Base-by-base conservation (phyloP, 1,140 invertebrate species). In the Piezodorus guildinii region DNA sequence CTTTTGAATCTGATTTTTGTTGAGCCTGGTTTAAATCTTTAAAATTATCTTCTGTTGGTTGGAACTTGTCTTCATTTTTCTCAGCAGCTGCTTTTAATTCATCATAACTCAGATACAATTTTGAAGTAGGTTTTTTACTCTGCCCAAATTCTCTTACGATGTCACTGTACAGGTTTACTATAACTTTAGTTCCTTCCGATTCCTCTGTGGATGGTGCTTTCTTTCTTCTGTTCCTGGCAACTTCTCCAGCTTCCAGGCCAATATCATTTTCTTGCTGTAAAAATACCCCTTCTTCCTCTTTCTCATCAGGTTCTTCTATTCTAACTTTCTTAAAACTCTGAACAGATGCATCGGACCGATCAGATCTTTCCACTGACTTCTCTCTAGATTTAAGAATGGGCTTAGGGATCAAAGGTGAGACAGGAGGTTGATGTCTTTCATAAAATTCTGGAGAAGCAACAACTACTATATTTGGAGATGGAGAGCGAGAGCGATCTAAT, bases 151-250 rank as follows among this genome's bases (percentile, higher is more conserved):
- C 83, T 65, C 81, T 82, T 2, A 90, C 85, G 62, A 91, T 83
- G 71, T 88, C 87, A 19, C 85, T 85, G 67, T 91, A 91, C 71
- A 88, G 85, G 75, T 87, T 85, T 17, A 87, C 83, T 0, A 87
- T 80, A 1, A 84, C 84, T 71, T 82, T 83, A 0, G 81, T 74
- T 71, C 66, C 61, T 23, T 69, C 67, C 0, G 16, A 10, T 5
- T 56, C 58, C 5, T 65, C 62, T 0, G 25, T 19, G 14, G 46
- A 12, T 21, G 21, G 64, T 1, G 19, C 27, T 27, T 59, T 49
- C 12, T 60, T 63, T 43, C 65, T 43, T 51, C 67, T 66, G 49
- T 70, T 69, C 39, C 66, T 56, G 6, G 64, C 67, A 9, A 66
- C 63, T 51, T 68, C 68, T 12, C 66, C 69, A 2, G 67, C 65